These are phyloP conservation scores for Bos indicus DNA, from an alignment of 2,113 vertebrate genomes.

Conservation along the genomic window DNA sequence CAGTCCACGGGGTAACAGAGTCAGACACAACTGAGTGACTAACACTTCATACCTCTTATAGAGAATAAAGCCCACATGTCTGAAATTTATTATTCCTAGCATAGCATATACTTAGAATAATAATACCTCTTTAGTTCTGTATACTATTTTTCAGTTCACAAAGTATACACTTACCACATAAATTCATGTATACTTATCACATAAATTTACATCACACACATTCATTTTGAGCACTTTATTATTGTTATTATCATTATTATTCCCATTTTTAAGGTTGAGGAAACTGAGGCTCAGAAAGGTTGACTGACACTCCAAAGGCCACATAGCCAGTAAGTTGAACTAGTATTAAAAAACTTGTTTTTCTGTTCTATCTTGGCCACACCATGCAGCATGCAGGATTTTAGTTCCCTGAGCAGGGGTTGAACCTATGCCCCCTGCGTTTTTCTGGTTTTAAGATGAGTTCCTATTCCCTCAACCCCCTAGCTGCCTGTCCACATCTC, in stretches of 20 bases:
- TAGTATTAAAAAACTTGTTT: not conserved
- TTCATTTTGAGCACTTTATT: not conserved
- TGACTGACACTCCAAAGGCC: not conserved
- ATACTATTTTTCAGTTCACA: not conserved
- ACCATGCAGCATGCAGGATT: not conserved
- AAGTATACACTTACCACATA: not conserved
- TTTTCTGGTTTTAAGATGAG: not conserved
- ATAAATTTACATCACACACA: not conserved
- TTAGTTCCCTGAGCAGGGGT: not conserved
- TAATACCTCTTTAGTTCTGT: not conserved
- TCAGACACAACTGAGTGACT: not conserved
- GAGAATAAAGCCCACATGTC: not conserved
- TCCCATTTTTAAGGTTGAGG: not conserved
- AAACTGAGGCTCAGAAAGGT: conserved; percentile 1
- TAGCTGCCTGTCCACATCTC: not conserved
- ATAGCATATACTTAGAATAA: conserved; percentile 3
- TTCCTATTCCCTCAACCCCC: not conserved
- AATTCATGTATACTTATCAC: not conserved
- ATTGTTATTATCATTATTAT: not conserved
- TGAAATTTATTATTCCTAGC: not conserved
- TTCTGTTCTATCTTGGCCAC: not conserved
- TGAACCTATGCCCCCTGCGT: not conserved
- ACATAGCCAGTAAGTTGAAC: not conserved
- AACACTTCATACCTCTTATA: not conserved
- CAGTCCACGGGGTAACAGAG: not conserved